Evolutionary conservation across 2,797 vertebrate genomes (phyloP).

Genomic region (Neopelma chrysocephalum): DNA sequence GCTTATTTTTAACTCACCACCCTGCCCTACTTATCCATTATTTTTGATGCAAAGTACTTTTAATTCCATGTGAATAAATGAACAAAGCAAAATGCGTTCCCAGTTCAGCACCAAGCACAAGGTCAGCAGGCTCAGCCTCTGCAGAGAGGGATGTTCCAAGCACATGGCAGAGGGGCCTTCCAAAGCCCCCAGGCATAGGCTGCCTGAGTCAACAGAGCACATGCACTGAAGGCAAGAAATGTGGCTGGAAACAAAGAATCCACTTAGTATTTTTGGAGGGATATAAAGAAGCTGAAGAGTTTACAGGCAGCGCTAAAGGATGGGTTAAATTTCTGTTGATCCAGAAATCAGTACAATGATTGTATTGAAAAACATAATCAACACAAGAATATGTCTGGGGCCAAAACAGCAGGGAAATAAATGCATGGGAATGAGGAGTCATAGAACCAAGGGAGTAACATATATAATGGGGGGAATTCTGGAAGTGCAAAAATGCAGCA

Average conservation of each 20-base stretch:
- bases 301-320: not conserved
- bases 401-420: not conserved
- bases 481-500: not conserved
- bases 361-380: not conserved
- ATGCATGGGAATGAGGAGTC: not conserved
- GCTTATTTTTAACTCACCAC: slow-evolving; percentile 25
- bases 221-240: not conserved
- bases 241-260: not conserved
- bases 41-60: slow-evolving; percentile 15
- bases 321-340: not conserved
- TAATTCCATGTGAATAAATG: slow-evolving; percentile 28
- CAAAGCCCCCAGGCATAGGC: not conserved
- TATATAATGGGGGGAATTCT: accelerated
- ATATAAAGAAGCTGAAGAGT: not conserved
- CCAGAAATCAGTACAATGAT: not conserved
- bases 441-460: not conserved
- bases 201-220: not conserved
- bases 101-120: not conserved
- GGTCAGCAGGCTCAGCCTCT: not conserved
- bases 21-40: slow-evolving; percentile 24
- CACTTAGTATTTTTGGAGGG: not conserved
- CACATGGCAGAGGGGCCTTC: not conserved
- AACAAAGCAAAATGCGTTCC: not conserved
- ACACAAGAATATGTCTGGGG: not conserved
- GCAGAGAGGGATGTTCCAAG: not conserved